Evolutionary conservation across 1,140 invertebrate species (phyloP).

Genomic region (Lasioglossum baleicum): DNA sequence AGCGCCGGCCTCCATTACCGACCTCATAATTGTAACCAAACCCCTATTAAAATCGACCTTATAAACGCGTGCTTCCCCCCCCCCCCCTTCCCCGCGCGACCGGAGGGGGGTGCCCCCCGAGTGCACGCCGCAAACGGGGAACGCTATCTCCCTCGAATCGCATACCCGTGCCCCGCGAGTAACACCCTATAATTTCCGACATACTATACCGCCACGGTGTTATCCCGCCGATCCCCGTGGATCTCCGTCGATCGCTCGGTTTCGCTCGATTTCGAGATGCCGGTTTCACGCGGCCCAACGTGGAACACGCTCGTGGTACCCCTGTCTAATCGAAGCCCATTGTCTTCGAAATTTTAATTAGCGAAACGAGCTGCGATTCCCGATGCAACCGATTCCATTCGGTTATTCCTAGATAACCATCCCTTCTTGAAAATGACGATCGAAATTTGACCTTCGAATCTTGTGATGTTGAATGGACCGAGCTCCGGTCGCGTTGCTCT

Average conservation of each 20-base stretch:
- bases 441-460: too few relatives aligned
- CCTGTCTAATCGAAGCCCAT: background rate
- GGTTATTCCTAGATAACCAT: too few relatives aligned
- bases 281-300: slow-evolving; percentile 43
- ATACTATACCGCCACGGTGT: slow-evolving; percentile 72
- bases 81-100: background rate
- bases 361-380: background rate
- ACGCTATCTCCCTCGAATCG: slow-evolving; percentile 73
- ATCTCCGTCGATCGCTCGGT: slow-evolving; percentile 67
- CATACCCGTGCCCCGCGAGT: slow-evolving; percentile 68
- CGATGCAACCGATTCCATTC: too few relatives aligned
- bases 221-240: slow-evolving; percentile 70
- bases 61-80: slow-evolving; percentile 61
- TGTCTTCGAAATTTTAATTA: slow-evolving; percentile 2
- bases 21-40: slow-evolving; percentile 71
- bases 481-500: too few relatives aligned
- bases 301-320: background rate
- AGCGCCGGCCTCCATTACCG: slow-evolving; percentile 59
- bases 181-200: slow-evolving; percentile 78
- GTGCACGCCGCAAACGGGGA: slow-evolving; percentile 30
- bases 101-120: background rate
- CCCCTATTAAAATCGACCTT: slow-evolving; percentile 72
- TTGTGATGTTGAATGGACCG: too few relatives aligned
- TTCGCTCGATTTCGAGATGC: slow-evolving; percentile 71
- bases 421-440: too few relatives aligned